phyloP scores from a whole-genome alignment of 2,888 invertebrate species.

The Yponomeuta sedellus region DNA sequence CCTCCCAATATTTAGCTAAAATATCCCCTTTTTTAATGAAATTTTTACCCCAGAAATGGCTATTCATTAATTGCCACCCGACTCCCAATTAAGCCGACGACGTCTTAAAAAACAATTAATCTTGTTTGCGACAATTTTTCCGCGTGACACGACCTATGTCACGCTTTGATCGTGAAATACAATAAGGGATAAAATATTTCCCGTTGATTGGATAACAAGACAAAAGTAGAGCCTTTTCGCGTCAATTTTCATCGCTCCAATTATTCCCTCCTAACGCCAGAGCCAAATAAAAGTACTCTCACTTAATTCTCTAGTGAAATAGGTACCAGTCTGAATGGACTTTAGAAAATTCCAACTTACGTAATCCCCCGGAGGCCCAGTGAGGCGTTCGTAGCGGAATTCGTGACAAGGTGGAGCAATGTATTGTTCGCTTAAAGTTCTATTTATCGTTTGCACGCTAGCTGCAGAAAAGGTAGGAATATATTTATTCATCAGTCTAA shows the following conservation, averaged over 20 bases:
- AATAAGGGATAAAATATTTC: not conserved
- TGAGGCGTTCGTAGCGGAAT: not conserved
- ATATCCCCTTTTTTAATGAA: not conserved
- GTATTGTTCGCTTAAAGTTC: not conserved
- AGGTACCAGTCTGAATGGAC: not conserved
- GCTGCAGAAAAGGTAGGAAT: too few species aligned
- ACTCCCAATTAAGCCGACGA: not conserved
- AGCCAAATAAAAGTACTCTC: not conserved
- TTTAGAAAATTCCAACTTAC: not conserved
- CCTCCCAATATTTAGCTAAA: too few species aligned
- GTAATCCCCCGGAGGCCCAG: not conserved
- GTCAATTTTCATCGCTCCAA: too few species aligned
- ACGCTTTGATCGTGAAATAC: not conserved
- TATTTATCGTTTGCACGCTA: not conserved
- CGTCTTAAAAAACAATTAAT: slow-evolving; percentile 12
- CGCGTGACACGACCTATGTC: not conserved
- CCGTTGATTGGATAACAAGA: not conserved
- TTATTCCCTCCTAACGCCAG: too few species aligned
- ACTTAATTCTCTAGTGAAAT: not conserved
- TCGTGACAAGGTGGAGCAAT: not conserved
- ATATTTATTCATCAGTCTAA: too few species aligned
- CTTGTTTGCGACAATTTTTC: slow-evolving; percentile 7
- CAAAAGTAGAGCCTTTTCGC: not conserved
- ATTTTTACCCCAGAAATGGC: not conserved
- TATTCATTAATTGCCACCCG: not conserved